Base-by-base conservation (phyloP, 2,888 invertebrate species). In the Epinotia demarniana region DNA sequence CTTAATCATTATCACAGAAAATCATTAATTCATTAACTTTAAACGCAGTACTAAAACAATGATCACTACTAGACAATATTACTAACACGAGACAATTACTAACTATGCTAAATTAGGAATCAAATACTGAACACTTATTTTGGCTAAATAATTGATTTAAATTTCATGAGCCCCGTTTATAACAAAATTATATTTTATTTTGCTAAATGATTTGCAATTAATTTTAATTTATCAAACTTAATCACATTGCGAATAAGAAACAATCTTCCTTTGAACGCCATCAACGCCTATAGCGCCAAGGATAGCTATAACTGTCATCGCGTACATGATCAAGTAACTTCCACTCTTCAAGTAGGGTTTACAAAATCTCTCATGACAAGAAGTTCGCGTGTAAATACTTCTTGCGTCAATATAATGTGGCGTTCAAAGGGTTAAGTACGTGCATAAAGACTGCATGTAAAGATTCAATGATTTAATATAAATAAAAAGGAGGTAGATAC, bases 1-100 rank as follows among this genome's bases (percentile, higher is more conserved):
- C 85, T 82, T 85, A 88, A 87, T 88, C 85, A 88, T 39, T 93
- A 93, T 93, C 93, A 93, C 93, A 93, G 92, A 88, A 87, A 86
- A 88, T 81, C 87, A 87, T 86, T 83, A 81, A 84, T 86, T 87
- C 81, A 87, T 87, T 85, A 85, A 83, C 76, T 82, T 84, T 84
- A 80, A 78, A 79, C 49, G 53, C 69, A 63, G 46, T 49, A 64
- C 68, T 64, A 69, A 78, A 77, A 75, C 67, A 78, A 79, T 67
- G 75, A 79, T 78, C 69, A 79, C 79, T 81, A 79, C 76, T 61
- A 70, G 75, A 75, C 75, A 71, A 71, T 71, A 67, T 75, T 61
- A 71, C 75, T 75, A 70, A 70, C 75, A 75, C 75, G 71, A 74
- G 63, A 75, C 71, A 72, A 77, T 77, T 70, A 76, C 78, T 79